A percentile compares a stretch with the other conserved stretches of the same genome.
phyloP scores from a whole-genome alignment of 2,888 invertebrate genomes.

The Platycnemis pennipes region DNA sequence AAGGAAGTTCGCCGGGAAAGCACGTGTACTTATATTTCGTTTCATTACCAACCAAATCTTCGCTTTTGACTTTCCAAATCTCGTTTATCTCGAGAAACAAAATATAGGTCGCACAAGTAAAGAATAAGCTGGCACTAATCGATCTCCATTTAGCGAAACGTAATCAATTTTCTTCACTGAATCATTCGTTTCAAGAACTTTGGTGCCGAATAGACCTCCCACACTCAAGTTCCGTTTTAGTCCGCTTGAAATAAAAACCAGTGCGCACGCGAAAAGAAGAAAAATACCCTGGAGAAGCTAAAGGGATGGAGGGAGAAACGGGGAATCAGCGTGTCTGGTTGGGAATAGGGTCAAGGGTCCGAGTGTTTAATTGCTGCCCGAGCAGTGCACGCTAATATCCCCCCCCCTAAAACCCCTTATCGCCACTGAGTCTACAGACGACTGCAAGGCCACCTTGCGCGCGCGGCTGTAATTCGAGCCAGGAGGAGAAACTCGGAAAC shows the following conservation, averaged over 20 bases:
- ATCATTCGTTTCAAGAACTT: not conserved
- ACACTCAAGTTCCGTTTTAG: not conserved
- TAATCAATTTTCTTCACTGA: not conserved
- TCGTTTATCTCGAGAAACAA: no score
- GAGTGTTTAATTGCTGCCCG: conserved; percentile 5
- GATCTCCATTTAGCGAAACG: not conserved
- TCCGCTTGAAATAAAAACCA: not conserved
- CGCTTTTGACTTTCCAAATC: no score
- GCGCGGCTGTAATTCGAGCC: not conserved
- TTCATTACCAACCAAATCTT: no score
- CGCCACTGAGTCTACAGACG: not conserved
- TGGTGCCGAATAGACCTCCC: not conserved
- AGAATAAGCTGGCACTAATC: not conserved
- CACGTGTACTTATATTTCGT: no score
- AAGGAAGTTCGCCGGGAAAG: no score
- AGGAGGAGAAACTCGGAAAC: not conserved
- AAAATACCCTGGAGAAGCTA: not conserved
- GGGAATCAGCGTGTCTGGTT: not conserved
- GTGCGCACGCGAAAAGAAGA: conserved; percentile 8
- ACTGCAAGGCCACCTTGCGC: not conserved
- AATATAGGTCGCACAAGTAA: no score
- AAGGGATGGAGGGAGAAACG: not conserved
- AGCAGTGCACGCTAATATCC: not conserved
- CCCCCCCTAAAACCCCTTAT: not conserved
- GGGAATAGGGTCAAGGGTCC: not conserved